A percentile compares a stretch with the other conserved stretches of the same genome.
Evolutionary conservation across 2,888 invertebrate genomes (phyloP).

Genomic region (Yponomeuta sedellus): DNA sequence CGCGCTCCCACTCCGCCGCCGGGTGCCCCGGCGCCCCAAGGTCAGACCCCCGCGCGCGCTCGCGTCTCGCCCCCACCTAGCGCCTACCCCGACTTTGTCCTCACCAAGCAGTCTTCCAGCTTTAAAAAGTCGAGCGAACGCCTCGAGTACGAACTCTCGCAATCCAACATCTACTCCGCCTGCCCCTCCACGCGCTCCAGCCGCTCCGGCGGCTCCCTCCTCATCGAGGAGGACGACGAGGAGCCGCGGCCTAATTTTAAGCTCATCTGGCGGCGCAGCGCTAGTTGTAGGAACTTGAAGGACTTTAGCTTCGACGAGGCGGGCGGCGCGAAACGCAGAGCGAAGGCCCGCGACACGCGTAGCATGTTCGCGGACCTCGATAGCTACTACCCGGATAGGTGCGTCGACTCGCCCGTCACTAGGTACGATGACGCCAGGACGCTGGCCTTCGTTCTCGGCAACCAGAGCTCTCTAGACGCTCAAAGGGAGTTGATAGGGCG

Average conservation of each 20-base stretch:
- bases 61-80: constrained; percentile 52
- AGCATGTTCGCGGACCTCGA: constrained; percentile 52
- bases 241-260: constrained; percentile 42
- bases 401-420: constrained; percentile 82
- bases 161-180: constrained; percentile 75
- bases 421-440: constrained; percentile 82
- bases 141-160: constrained; percentile 76
- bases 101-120: constrained; percentile 61
- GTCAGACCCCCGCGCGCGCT: constrained; percentile 46
- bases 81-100: constrained; percentile 66
- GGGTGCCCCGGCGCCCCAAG: constrained; percentile 69
- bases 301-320: constrained; percentile 85
- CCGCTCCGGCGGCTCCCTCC: constrained; percentile 55
- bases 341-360: constrained; percentile 56
- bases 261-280: constrained; percentile 85
- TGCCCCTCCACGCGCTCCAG: constrained; percentile 59
- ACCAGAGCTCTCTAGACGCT: constrained; percentile 79
- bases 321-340: constrained; percentile 79
- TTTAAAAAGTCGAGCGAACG: constrained; percentile 65
- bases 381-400: constrained; percentile 59
- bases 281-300: constrained; percentile 88
- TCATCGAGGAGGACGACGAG: constrained; percentile 40
- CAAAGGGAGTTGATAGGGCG: constrained; percentile 82
- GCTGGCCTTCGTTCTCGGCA: constrained; percentile 41
- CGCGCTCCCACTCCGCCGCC: constrained; percentile 72